Base-by-base conservation (phyloP, 2,797 vertebrate species). In the Cyprinodon diabolis region DNA sequence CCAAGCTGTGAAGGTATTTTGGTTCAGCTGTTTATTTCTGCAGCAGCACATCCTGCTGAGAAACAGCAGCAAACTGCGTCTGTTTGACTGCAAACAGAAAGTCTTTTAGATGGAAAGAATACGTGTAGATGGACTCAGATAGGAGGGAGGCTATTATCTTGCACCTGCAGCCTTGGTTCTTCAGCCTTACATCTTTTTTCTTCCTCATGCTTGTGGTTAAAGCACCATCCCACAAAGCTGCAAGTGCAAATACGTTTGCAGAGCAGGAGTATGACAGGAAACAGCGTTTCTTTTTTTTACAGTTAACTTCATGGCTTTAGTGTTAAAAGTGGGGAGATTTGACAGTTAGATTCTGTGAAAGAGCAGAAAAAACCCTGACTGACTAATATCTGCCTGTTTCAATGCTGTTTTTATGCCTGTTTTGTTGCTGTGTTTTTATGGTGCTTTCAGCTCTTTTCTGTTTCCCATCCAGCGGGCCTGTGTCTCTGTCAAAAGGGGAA, bases 1-100 rank as follows among this genome's bases (percentile, higher is more conserved):
- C 1, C 91, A 88, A 1, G 90, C 94, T 89, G 93, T 94, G 21
- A 95, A 95, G 96, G 97, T 98, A 95, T 89, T 23, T 21, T 13
- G 0, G 35, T 48, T 35, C 21, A 78, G 2, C 14, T 2, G 35
- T 19, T 19, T 45, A 4, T 45, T n/a, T 21, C 19, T n/a, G 0
- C 23, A 1, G 48, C 48, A 49, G 48, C 48, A 49, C 48, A 15
- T 49, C 48, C 48, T 6, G 19, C 1, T 1, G 1, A 11, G 11
- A 37, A 35, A 17, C 2, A 11, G 35, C 10, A 40, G 10, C 35
- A 62, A 11, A 11, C 49, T 62, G 7, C 17, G n/a, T 37, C 54
- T n/a, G 21, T 55, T 23, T 55, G 54, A 55, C 8, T 23, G 21
- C 1, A 14, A 68, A 40, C 21, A 8, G 2, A 66, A 45, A 3